phyloP scores from a whole-genome alignment of 1,140 invertebrate genomes.

The Macrocentrus cingulum region DNA sequence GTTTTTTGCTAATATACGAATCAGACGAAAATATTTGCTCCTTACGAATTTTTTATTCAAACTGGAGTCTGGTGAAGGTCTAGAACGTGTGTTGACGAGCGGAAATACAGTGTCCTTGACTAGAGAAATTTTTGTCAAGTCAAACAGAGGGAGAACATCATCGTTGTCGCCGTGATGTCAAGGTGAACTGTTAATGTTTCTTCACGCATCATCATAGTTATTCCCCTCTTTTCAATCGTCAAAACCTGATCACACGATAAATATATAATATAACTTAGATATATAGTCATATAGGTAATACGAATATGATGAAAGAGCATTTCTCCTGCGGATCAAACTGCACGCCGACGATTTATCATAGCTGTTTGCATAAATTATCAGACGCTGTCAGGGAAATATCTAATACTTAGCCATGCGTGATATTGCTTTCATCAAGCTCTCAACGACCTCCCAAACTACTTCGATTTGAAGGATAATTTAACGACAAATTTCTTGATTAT shows the following conservation, averaged over 20 bases:
- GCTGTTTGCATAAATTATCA: constrained; percentile 18
- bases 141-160: not conserved
- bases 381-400: constrained; percentile 10
- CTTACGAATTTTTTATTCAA: no score
- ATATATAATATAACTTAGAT: no score
- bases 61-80: not conserved
- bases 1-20: no score
- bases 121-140: constrained; percentile 5
- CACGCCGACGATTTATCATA: constrained; percentile 21
- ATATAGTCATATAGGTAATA: no score
- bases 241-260: no score
- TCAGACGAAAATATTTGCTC: no score
- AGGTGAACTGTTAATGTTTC: no score
- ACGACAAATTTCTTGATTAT: no score
- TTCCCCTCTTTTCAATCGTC: no score
- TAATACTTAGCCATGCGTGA: constrained; percentile 17
- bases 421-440: constrained; percentile 16
- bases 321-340: constrained; percentile 1
- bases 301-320: no score
- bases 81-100: not conserved
- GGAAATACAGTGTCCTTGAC: constrained; percentile 6
- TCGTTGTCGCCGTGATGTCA: not conserved
- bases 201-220: no score
- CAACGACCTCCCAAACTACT: not conserved
- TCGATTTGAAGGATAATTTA: constrained; percentile 21